Percentiles rank a stretch among this genome's conserved stretches.
These are phyloP conservation scores for Oasisia sp. DNA, from an alignment of 2,888 invertebrate species.

Conservation along the genomic window DNA sequence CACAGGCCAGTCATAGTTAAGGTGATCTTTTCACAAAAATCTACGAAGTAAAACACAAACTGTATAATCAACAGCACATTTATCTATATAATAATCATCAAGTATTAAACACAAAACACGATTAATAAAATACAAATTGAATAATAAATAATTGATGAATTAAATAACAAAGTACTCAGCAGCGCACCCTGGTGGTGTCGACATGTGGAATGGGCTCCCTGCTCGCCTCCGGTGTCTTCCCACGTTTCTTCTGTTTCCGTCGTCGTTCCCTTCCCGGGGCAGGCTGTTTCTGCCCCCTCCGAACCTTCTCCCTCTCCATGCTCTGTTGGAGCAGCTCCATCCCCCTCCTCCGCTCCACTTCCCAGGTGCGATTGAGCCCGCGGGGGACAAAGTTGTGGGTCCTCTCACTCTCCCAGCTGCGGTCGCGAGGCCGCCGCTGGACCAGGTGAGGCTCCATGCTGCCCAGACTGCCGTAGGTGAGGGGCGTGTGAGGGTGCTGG, in stretches of 20 bases:
- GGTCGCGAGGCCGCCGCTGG: neutral
- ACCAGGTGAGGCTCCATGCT: neutral
- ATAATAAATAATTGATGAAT: too few relatives aligned
- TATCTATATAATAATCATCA: too few relatives aligned
- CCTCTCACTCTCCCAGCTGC: neutral
- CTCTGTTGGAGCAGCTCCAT: slow-evolving; percentile 17
- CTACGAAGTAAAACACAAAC: neutral
- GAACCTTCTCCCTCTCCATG: slow-evolving; percentile 17
- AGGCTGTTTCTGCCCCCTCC: neutral
- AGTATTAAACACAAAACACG: too few relatives aligned
- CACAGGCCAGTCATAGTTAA: neutral
- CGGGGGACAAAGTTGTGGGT: neutral
- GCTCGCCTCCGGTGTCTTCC: neutral
- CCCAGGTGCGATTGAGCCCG: neutral
- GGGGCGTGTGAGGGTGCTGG: neutral
- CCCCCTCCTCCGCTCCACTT: neutral
- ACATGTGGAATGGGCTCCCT: neutral
- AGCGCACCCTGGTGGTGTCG: slow-evolving; percentile 13
- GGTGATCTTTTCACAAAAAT: neutral
- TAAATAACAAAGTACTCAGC: neutral
- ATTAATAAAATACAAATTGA: too few relatives aligned
- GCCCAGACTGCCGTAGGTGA: neutral
- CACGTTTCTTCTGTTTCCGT: neutral
- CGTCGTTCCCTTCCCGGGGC: neutral
- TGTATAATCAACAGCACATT: neutral